These are phyloP conservation scores for Lagocephalus sceleratus DNA, from an alignment of 2,797 vertebrate genomes.

Conservation along the genomic window DNA sequence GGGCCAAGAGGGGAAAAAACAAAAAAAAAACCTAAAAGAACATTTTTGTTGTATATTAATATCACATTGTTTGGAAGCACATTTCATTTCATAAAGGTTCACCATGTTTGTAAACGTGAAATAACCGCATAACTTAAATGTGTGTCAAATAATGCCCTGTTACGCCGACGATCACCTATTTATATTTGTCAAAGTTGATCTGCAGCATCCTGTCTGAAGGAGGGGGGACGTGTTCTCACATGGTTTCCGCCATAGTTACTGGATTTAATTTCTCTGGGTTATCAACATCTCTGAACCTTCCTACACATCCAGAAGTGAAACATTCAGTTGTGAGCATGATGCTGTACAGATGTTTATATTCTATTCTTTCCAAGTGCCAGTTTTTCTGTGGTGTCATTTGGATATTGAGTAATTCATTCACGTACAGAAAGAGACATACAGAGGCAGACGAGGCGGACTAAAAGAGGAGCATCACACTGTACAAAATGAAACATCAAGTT, in stretches of 20 bases:
- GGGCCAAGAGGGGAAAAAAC: slow-evolving; percentile 54
- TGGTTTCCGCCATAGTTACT: too few relatives aligned
- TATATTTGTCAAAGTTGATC: slow-evolving; percentile 70
- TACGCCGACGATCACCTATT: slow-evolving; percentile 64
- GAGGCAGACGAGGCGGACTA: slow-evolving; percentile 27
- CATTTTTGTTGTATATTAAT: slow-evolving; percentile 74
- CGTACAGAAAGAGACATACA: slow-evolving; percentile 29
- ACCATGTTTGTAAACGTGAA: slow-evolving; percentile 70
- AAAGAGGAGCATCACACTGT: slow-evolving; percentile 57
- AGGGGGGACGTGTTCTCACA: neutral
- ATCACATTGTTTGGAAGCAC: slow-evolving; percentile 71
- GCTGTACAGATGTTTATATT: slow-evolving; percentile 76
- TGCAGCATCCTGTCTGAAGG: slow-evolving; percentile 56
- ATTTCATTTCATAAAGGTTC: slow-evolving; percentile 71
- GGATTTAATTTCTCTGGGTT: neutral
- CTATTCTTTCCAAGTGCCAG: slow-evolving; percentile 75
- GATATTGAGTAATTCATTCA: slow-evolving; percentile 64
- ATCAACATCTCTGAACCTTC: slow-evolving; percentile 26
- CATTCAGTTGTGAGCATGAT: slow-evolving; percentile 72
- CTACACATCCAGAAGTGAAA: slow-evolving; percentile 59
- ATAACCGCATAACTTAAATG: slow-evolving; percentile 71
- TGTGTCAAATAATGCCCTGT: slow-evolving; percentile 64
- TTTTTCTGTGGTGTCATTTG: slow-evolving; percentile 70
- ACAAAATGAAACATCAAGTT: slow-evolving; percentile 52
- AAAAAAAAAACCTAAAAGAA: slow-evolving; percentile 20